Base-by-base conservation (phyloP, 2,888 invertebrate species). In the Mythimna loreyi region DNA sequence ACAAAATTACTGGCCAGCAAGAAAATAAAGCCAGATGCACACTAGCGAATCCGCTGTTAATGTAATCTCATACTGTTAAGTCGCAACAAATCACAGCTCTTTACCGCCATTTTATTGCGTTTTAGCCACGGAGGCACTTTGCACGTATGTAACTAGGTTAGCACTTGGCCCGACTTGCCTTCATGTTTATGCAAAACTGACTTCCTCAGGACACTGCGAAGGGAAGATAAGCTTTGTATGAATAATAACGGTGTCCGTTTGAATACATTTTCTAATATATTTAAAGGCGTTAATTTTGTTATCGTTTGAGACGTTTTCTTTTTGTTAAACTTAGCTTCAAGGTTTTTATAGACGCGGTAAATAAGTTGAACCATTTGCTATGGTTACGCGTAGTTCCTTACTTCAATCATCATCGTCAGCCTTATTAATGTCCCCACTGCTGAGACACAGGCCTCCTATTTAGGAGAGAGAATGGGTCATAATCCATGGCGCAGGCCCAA, bases 141-240 rank as follows among this genome's bases (percentile, higher is more conserved):
- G 36, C 67, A 67, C 72, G 45, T 78, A 73, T 82, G 83, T 73
- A 82, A 78, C 58, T 81, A 45, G 82, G 78, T 76, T 82, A 82
- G 67, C 68, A 67, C 69, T 71, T 70, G 33, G 52, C 53, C 30
- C 52, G 52, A 65, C 60, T 65, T 66, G 36, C 4, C 72, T 80
- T 75, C 67, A 83, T 79, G 83, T 83, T 69, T 83, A 83, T 83
- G 83, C 75, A 83, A 83, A 83, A 83, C 75, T 67, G 19, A 72
- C 72, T 83, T 82, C 82, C 80, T 79, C 64, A 78, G 84, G 72
- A 78, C 75, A 81, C 84, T 83, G 83, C 43, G 64, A 71, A 62
- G 56, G 66, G 63, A 47, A 78, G 83, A 83, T 83, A 83, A 83
- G 83, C 84, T 62, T 64, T 61, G 67, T 80, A 83, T 83, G 83